Evolutionary conservation across 2,113 vertebrate species (phyloP), one percentile per base, ranked within the genome.

Genomic region (Lepisosteus osseus): DNA sequence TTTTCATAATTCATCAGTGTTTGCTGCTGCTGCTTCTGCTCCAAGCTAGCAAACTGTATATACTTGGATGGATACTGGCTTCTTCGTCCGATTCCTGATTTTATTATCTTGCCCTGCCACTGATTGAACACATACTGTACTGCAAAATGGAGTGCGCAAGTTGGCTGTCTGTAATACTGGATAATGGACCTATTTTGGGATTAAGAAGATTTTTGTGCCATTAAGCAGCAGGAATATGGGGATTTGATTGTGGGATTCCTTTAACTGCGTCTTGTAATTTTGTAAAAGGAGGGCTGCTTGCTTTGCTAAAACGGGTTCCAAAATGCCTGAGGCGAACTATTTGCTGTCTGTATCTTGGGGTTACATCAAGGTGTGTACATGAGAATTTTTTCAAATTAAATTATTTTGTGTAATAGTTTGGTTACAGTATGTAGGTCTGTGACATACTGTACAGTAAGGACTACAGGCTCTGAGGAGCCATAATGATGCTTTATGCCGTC

Each of bases 321-420:
- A 92, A 92, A 99, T 98, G 96, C 96, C 95, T 78, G 96, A 98
- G 87, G 93, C 93, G 82, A 99, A 96, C 88, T 96, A 95, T 92
- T 90, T 98, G 80, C 90, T 97, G 65, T 98, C 95, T 70, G 94
- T 98, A 68, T 98, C 96, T 85, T 99, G 97, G 96, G 95, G 96
- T 87, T 98, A 97, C 78, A 97, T 97, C 75, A 98, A 98, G 96
- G 97, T 98, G 93, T 95, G 96, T 97, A 81, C 2, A 40, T 77
- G 13, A 71, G 69, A 12, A 2, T 51, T 5, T 51, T 51, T 51
- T 51, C 9, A 51, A 51, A 6, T 43, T 55, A n/a, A 55, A 51
- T 72, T 62, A 9, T 7, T 12, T 55, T 8, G 1, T 59, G 44
- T 71, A 42, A 29, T 47, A 61, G 40, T 8, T 42, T 13, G 65